Base-by-base conservation (phyloP, 92 coral and sea anemone genomes). In the Epizoanthus fatuus region DNA sequence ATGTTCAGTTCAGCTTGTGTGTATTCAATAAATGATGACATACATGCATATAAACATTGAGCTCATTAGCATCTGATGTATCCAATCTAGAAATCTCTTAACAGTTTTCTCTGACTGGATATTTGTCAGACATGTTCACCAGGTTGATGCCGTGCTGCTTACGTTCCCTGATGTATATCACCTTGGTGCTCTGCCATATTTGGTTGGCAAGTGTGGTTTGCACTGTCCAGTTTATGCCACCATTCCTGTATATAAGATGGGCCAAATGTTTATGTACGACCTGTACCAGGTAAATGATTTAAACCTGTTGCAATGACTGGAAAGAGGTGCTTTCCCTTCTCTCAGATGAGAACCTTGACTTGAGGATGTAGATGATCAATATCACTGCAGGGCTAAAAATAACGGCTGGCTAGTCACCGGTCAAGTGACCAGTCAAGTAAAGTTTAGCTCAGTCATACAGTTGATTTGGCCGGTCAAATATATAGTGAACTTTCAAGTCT, bases 251-350 rank as follows among this genome's bases (percentile, higher is more conserved):
- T 96, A 96, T 81, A 96, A 96, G 83, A 96, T 96, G 99, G 99
- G 99, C 7, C 99, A 96, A 80, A 96, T 96, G 99, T 96, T 96
- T 49, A 96, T 96, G 99, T 96, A 96, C 52, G 99, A 96, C 79
- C 87, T 96, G 55, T 96, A 92, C 49, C 99, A 96, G 99, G 99
- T 96, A 87, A 69, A 6, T 10, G 37, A 44, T 45, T 7, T 29
- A 29, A 29, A 29, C 35, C 35, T 25, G 7, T 60, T 63, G 25
- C 14, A 19, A 63, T 19, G 69, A 9, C 69, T 8, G 25, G 8
- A 69, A 69, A 69, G n/a, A 15, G 5, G 9, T 2, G 40, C 16
- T 69, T 20, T 35, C 44, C 75, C 44, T 15, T 69, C 44, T 22
- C 14, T 73, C 13, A 10, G 38, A 32, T 32, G 14, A 49, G 14